Evolutionary conservation across 2,888 invertebrate species (phyloP).

Genomic region (Papilio protenor): DNA sequence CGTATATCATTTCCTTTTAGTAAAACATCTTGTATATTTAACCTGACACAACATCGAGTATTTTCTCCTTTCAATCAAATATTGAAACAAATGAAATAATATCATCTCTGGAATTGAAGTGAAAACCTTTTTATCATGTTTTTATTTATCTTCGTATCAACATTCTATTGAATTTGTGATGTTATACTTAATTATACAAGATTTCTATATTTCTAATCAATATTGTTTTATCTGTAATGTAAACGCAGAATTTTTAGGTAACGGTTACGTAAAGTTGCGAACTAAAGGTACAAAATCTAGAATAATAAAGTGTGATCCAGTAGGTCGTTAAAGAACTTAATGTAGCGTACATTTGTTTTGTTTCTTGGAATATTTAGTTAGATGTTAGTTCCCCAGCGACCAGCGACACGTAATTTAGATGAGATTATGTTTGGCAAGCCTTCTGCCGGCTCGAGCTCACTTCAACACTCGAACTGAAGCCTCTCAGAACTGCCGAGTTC

Average conservation of each 20-base stretch:
- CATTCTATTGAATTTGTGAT: neutral
- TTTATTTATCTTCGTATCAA: neutral
- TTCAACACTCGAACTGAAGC: neutral
- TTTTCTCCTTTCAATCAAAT: neutral
- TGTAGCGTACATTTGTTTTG: neutral
- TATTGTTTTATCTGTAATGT: too few relatives aligned
- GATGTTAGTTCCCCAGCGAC: neutral
- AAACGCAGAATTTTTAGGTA: neutral
- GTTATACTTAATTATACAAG: neutral
- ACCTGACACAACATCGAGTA: neutral
- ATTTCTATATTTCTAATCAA: neutral
- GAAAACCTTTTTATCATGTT: too few relatives aligned
- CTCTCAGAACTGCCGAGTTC: conserved; percentile 17
- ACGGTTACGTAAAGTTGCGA: neutral
- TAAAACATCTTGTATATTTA: conserved; percentile 4
- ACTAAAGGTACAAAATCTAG: neutral
- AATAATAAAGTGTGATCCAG: neutral
- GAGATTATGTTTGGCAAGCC: conserved; percentile 1
- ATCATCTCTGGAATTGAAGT: neutral
- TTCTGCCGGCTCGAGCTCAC: neutral
- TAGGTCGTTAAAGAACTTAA: neutral
- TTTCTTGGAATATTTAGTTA: neutral
- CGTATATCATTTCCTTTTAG: conserved; percentile 8
- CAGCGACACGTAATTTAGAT: neutral
- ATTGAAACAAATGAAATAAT: neutral